A percentile compares a stretch with the other conserved stretches of the same genome.
These are phyloP conservation scores for Daboia siamensis DNA, from an alignment of 2,113 vertebrate species.

Conservation along the genomic window DNA sequence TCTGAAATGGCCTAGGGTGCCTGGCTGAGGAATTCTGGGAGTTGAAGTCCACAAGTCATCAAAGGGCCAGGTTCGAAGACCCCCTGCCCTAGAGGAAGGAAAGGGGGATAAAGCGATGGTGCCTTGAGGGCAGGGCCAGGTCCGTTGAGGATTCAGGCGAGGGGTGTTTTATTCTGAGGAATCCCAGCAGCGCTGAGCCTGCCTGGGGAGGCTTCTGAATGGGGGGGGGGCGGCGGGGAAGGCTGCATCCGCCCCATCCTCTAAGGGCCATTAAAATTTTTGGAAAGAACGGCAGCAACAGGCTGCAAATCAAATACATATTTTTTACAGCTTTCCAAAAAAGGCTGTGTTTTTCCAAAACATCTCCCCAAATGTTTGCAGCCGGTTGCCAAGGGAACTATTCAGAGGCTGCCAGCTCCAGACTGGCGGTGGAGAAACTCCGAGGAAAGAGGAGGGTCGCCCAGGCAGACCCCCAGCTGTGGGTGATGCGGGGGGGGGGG, in stretches of 20 bases:
- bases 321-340: slow-evolving; percentile 25
- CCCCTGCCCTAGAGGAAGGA: background rate
- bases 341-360: slow-evolving; percentile 24
- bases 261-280: slow-evolving; percentile 42
- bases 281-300: slow-evolving; percentile 29
- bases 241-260: background rate
- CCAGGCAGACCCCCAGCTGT: no score
- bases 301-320: slow-evolving; percentile 38
- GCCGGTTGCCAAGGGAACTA: slow-evolving; percentile 33
- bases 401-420: slow-evolving; percentile 34
- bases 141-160: background rate
- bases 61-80: no score
- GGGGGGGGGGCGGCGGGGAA: background rate
- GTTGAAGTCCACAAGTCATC: no score
- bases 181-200: slow-evolving; percentile 14
- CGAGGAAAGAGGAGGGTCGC: background rate
- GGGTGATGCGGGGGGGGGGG: no score
- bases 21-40: no score
- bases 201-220: slow-evolving; percentile 31
- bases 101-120: background rate
- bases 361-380: slow-evolving; percentile 43
- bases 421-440: background rate
- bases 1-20: no score
- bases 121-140: background rate
- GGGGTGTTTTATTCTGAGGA: slow-evolving; percentile 45